Conservation (phyloP, 2,113 vertebrate genomes). For the Siniperca knerii region DNA sequence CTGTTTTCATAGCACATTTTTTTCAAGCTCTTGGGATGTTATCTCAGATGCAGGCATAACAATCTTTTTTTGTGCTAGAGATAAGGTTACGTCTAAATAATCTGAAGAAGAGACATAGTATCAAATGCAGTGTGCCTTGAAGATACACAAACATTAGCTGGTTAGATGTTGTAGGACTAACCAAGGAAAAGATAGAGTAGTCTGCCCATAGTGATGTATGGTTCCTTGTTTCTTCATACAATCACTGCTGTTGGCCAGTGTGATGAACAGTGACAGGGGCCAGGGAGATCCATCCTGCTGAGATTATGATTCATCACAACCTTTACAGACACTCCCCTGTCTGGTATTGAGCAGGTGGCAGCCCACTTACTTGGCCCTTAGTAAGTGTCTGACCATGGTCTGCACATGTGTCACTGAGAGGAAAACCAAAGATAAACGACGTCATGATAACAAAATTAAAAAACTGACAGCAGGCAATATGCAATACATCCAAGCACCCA, state of each 20-base stretch:
- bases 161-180: constrained; percentile 16
- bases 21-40: background rate
- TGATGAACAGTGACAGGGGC: constrained; percentile 35
- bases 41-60: constrained; percentile 2
- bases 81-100: constrained; percentile 23
- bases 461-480: background rate
- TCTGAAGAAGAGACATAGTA: background rate
- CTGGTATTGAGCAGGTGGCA: constrained; percentile 15
- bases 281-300: constrained; percentile 12
- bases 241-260: constrained; percentile 19
- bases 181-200: background rate
- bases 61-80: background rate
- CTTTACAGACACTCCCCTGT: constrained; percentile 23
- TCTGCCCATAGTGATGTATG: constrained; percentile 12
- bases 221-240: constrained; percentile 22
- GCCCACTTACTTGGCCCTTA: background rate
- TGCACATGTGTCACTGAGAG: constrained; percentile 34
- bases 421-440: background rate
- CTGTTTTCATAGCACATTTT: background rate
- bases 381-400: constrained; percentile 6
- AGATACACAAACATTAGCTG: background rate
- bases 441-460: constrained; percentile 4
- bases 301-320: constrained; percentile 39
- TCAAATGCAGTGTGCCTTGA: constrained; percentile 2
- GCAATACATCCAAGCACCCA: background rate